A percentile compares a stretch with the other conserved stretches of the same genome.
Conservation (phyloP, 2,113 vertebrate species). For the Erythrocercus mccallii region DNA sequence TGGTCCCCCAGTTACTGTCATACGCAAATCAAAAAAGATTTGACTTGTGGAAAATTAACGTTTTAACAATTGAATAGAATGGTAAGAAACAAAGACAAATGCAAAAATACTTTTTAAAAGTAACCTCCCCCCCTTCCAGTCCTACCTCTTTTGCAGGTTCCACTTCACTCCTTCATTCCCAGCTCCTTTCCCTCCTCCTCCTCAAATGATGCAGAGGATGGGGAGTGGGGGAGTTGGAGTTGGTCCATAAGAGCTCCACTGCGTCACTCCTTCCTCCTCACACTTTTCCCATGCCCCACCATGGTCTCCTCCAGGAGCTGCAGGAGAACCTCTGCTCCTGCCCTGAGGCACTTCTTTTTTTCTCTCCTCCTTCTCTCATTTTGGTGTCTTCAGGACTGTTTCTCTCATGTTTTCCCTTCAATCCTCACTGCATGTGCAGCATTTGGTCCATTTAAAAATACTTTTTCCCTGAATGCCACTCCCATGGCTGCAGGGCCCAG, state of each 20-base stretch:
- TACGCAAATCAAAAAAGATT: not conserved
- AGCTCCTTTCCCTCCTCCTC: not conserved
- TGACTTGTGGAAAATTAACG: not conserved
- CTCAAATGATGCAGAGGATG: not conserved
- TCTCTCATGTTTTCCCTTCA: not conserved
- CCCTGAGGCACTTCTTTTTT: not conserved
- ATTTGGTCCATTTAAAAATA: fast-evolving
- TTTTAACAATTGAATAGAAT: not conserved
- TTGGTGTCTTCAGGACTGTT: not conserved
- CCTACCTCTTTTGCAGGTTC: fast-evolving
- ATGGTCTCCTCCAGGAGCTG: not conserved
- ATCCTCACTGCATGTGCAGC: not conserved
- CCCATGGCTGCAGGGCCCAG: fast-evolving
- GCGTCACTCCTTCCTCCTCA: fast-evolving
- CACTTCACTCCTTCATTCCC: not conserved
- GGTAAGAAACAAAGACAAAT: not conserved
- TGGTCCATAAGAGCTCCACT: not conserved
- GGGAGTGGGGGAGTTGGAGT: not conserved
- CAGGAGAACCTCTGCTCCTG: not conserved
- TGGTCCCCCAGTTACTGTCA: not conserved
- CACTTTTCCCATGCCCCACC: not conserved
- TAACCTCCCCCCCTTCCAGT: fast-evolving
- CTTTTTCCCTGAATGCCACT: fast-evolving
- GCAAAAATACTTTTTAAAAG: not conserved
- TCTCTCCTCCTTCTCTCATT: not conserved